Base-by-base conservation (phyloP, 2,888 invertebrate species). In the Caenorhabditis sp. region DNA sequence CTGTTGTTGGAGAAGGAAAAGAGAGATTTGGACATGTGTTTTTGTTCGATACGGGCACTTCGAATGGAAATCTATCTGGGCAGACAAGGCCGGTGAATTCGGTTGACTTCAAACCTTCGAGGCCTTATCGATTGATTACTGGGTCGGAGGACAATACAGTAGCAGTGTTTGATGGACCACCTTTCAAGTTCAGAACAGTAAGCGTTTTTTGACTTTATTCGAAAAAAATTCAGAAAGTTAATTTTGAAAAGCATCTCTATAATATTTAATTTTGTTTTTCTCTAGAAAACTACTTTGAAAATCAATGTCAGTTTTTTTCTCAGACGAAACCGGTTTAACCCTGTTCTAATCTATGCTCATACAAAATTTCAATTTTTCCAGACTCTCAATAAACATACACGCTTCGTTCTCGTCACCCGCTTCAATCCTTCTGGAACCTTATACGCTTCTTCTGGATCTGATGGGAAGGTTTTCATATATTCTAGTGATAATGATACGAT, bases 121-220 rank as follows among this genome's bases (percentile, higher is more conserved):
- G 97, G 63, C 99, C 97, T 0, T 97, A 95, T 90, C 91, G 95
- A 76, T 92, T 97, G 86, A 92, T 95, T 52, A 95, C 97, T 5
- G 97, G 95, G 2, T 94, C 94, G 93, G 99, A 99, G 89, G 99
- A 99, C 88, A 95, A 95, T 88, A 94, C 94, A 0, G 92, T 95
- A 65, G 95, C 93, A 26, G 92, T 97, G 63, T 97, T 94, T 88
- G 95, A 97, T 89, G 99, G 99, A 7, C 97, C 97, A 0, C 97
- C 99, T 2, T 99, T 99, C 90, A 91, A 91, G 79, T 90, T 90
- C 82, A 89, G 89, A 77, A 87, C 83, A 59, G 87, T 87, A 17
- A 54, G 73, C 52, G 17, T 60, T 36, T 50, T 14, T 50, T 7
- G 12, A n/a, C n/a, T n/a, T n/a, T n/a, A n/a, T n/a, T n/a, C n/a